phyloP scores from a whole-genome alignment of 1,140 invertebrate genomes.

The Musca domestica region DNA sequence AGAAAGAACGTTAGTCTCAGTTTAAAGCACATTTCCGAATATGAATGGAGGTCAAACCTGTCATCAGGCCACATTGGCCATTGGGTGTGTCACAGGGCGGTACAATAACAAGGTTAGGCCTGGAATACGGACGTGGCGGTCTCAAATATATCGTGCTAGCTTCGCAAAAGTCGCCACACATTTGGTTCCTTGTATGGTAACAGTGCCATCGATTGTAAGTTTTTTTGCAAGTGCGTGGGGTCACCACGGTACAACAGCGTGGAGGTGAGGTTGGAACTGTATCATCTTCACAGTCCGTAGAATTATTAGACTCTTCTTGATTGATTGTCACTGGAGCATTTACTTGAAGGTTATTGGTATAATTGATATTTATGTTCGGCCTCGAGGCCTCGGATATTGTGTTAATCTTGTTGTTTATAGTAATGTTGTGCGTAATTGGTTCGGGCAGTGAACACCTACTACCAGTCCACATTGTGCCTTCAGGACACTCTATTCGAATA shows the following conservation, averaged over 20 bases:
- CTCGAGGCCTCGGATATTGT: not conserved
- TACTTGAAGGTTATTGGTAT: slow-evolving; percentile 35
- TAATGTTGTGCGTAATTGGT: slow-evolving; percentile 28
- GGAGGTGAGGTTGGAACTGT: not conserved
- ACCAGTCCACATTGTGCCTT: slow-evolving; percentile 36
- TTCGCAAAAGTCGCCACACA: slow-evolving; percentile 36
- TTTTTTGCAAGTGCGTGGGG: slow-evolving; percentile 34
- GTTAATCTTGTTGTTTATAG: slow-evolving; percentile 29
- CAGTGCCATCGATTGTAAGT: slow-evolving; percentile 33
- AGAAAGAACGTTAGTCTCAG: not conserved
- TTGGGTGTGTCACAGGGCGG: slow-evolving; percentile 32
- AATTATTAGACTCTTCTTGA: not conserved
- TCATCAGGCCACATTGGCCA: not conserved
- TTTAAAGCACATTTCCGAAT: not conserved
- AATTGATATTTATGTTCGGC: slow-evolving; percentile 31
- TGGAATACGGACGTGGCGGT: slow-evolving; percentile 7
- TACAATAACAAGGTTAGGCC: slow-evolving; percentile 30
- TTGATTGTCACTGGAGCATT: slow-evolving; percentile 33
- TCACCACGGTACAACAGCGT: slow-evolving; percentile 32
- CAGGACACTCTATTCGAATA: slow-evolving; percentile 31
- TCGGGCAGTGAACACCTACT: slow-evolving; percentile 29
- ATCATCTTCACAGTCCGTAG: not conserved
- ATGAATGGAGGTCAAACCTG: slow-evolving; percentile 18
- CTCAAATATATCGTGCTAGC: slow-evolving; percentile 33
- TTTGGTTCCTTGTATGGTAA: slow-evolving; percentile 30